phyloP scores from a whole-genome alignment of 2,113 vertebrate genomes.

The Tonatia bakeri region DNA sequence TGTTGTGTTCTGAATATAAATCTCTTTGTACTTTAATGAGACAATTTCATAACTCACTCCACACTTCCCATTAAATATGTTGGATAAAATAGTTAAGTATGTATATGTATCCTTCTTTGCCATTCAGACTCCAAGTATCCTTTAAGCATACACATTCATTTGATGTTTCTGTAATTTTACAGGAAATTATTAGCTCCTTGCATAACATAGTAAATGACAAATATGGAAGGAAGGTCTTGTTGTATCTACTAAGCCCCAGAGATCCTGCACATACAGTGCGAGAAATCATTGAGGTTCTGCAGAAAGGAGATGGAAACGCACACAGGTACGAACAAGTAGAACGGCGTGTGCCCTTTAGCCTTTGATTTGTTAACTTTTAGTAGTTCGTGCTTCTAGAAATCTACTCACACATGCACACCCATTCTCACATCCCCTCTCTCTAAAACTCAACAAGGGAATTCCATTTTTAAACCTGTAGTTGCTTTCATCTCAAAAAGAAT shows the following conservation, averaged over 20 bases:
- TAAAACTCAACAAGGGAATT: not conserved
- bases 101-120: not conserved
- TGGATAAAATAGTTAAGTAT: not conserved
- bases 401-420: fast-evolving
- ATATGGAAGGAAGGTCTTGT: conserved; percentile 91
- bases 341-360: not conserved
- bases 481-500: not conserved
- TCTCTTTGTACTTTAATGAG: not conserved
- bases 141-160: not conserved
- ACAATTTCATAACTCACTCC: not conserved
- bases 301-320: conserved; percentile 89
- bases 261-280: conserved; percentile 91
- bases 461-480: not conserved
- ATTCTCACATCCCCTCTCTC: not conserved
- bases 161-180: conserved; percentile 31
- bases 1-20: not conserved
- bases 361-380: not conserved
- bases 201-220: conserved; percentile 88
- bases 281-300: conserved; percentile 90
- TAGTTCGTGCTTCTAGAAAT: not conserved
- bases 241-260: conserved; percentile 92
- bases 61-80: not conserved
- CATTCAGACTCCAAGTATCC: not conserved
- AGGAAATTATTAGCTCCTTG: conserved; percentile 91
- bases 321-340: conserved; percentile 83